Conservation (phyloP, 2,113 vertebrate species). For the Garra rufa region DNA sequence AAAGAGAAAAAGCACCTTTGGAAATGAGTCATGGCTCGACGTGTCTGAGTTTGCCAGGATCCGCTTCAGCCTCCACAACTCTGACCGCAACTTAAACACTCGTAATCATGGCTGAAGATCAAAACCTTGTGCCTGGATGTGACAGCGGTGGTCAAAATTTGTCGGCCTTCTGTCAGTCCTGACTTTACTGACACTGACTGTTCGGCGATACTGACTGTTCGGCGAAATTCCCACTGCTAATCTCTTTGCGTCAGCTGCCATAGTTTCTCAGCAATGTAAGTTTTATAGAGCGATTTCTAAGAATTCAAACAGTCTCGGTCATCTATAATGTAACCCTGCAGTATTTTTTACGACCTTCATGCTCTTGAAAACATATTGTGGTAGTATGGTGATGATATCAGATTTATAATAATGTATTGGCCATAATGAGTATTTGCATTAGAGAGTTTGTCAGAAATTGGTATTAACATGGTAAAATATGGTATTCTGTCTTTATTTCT, state of each 20-base stretch:
- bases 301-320: too few species aligned
- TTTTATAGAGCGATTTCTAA: not conserved
- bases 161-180: slow-evolving; percentile 57
- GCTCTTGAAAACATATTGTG: not conserved
- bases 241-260: not conserved
- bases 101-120: slow-evolving; percentile 59
- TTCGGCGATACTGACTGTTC: too few species aligned
- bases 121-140: slow-evolving; percentile 57
- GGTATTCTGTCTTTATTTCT: not conserved
- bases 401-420: not conserved
- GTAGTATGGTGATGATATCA: not conserved
- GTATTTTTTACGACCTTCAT: not conserved
- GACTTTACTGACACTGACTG: too few species aligned
- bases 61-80: slow-evolving; percentile 15
- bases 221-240: not conserved
- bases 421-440: not conserved
- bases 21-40: not conserved
- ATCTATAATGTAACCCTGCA: too few species aligned
- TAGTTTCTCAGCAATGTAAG: not conserved
- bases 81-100: slow-evolving; percentile 25
- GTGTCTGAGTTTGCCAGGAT: not conserved
- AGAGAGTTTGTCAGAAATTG: not conserved
- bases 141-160: slow-evolving; percentile 66
- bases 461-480: not conserved
- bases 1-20: slow-evolving; percentile 31